These are phyloP conservation scores for Osedax fenrisi DNA, from an alignment of 2,888 invertebrate species.

Conservation along the genomic window DNA sequence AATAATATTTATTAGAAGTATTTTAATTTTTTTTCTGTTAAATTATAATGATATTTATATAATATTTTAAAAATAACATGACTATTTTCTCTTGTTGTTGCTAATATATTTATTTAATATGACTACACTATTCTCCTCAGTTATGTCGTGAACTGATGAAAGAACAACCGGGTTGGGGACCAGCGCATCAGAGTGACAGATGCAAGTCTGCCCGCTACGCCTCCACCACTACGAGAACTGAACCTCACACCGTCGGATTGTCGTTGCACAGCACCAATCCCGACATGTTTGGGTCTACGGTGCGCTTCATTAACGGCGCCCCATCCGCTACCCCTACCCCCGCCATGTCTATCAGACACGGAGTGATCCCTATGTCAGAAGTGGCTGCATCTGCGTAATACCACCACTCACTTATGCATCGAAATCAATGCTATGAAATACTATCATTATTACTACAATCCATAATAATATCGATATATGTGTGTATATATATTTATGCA, in stretches of 20 bases:
- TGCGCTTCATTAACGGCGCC: slow-evolving; percentile 10
- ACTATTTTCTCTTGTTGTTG: too few species aligned
- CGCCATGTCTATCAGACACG: background rate
- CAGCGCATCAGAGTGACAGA: slow-evolving; percentile 2
- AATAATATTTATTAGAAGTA: too few species aligned
- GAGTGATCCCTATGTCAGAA: background rate
- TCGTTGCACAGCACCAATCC: background rate
- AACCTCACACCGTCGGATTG: background rate
- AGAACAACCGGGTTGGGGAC: slow-evolving; percentile 10
- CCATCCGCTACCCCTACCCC: background rate
- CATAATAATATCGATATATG: too few species aligned
- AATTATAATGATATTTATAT: too few species aligned
- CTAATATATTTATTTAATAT: too few species aligned
- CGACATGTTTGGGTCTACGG: slow-evolving; percentile 2
- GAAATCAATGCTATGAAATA: background rate
- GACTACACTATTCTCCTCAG: background rate
- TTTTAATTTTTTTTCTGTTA: too few species aligned
- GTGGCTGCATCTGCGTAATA: background rate
- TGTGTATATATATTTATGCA: too few species aligned
- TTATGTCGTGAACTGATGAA: background rate
- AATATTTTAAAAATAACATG: too few species aligned
- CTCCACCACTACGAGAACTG: background rate
- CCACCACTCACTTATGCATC: background rate
- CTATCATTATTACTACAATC: background rate
- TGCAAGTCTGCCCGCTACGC: slow-evolving; percentile 3